Percentiles rank a stretch among this genome's conserved stretches.
Evolutionary conservation across 1,140 invertebrate genomes (phyloP).

Genomic region (Heliconius himera): DNA sequence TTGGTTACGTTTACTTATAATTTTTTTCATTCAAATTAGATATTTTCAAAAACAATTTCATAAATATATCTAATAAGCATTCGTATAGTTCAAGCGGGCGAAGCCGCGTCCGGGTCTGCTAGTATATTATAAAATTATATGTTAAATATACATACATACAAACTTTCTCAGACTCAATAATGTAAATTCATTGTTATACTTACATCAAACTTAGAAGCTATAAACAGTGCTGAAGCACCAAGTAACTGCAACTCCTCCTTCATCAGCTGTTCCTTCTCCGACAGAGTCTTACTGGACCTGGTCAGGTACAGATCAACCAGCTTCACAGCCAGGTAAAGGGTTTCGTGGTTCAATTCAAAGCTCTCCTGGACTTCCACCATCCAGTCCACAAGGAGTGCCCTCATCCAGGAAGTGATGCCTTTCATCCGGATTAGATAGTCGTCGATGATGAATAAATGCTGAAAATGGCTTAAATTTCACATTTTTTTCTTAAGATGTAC

Average conservation of each 20-base stretch:
- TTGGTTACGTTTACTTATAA: no score
- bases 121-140: no score
- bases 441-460: slow-evolving; percentile 86
- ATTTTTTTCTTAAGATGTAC: no score
- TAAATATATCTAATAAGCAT: no score
- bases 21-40: no score
- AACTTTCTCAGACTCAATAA: no score
- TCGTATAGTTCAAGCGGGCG: no score
- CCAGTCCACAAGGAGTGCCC: slow-evolving; percentile 97
- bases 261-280: slow-evolving; percentile 82
- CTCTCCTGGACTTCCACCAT: slow-evolving; percentile 99
- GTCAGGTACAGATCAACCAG: slow-evolving; percentile 95
- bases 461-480: slow-evolving; percentile 40
- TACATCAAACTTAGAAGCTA: slow-evolving; percentile 98
- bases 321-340: slow-evolving; percentile 97
- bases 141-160: not conserved
- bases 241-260: slow-evolving; percentile 94
- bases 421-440: slow-evolving; percentile 92
- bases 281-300: slow-evolving; percentile 53
- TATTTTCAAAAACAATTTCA: no score
- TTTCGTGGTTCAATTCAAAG: slow-evolving; percentile 99
- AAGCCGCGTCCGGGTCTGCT: no score
- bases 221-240: slow-evolving; percentile 94
- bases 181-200: slow-evolving; percentile 64
- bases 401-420: slow-evolving; percentile 90